phyloP scores from a whole-genome alignment of 2,888 invertebrate species.

The Crocallis elinguaria region DNA sequence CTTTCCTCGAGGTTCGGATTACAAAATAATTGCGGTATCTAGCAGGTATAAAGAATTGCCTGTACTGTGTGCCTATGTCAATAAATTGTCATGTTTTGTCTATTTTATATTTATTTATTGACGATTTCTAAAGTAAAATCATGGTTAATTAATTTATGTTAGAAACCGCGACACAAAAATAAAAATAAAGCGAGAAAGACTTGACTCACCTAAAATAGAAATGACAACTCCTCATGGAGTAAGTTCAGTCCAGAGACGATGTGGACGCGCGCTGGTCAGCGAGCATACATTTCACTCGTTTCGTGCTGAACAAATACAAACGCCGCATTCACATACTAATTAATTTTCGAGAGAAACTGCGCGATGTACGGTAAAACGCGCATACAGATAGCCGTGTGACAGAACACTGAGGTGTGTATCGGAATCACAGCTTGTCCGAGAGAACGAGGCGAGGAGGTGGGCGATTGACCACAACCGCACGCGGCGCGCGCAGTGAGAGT shows the following conservation, averaged over 20 bases:
- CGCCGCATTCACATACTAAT: slow-evolving; percentile 80
- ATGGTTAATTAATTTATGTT: neutral
- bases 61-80: slow-evolving; percentile 14
- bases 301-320: slow-evolving; percentile 64
- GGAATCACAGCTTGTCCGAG: slow-evolving; percentile 51
- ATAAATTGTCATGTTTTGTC: neutral
- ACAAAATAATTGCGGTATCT: slow-evolving; percentile 39
- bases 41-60: slow-evolving; percentile 31
- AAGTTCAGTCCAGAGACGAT: slow-evolving; percentile 56
- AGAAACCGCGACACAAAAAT: slow-evolving; percentile 17
- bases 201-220: slow-evolving; percentile 63
- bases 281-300: slow-evolving; percentile 78
- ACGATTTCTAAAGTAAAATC: slow-evolving; percentile 20
- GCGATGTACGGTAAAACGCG: slow-evolving; percentile 67
- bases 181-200: slow-evolving; percentile 27
- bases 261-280: slow-evolving; percentile 60
- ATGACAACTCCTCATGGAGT: slow-evolving; percentile 74
- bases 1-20: slow-evolving; percentile 52
- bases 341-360: slow-evolving; percentile 72
- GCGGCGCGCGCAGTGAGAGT: slow-evolving; percentile 83
- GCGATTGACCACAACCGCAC: slow-evolving; percentile 72
- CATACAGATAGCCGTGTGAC: slow-evolving; percentile 64
- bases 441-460: slow-evolving; percentile 60
- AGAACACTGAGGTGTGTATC: slow-evolving; percentile 66
- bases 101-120: neutral